These are phyloP conservation scores for Alca torda DNA, from an alignment of 2,797 vertebrate species.

Conservation along the genomic window DNA sequence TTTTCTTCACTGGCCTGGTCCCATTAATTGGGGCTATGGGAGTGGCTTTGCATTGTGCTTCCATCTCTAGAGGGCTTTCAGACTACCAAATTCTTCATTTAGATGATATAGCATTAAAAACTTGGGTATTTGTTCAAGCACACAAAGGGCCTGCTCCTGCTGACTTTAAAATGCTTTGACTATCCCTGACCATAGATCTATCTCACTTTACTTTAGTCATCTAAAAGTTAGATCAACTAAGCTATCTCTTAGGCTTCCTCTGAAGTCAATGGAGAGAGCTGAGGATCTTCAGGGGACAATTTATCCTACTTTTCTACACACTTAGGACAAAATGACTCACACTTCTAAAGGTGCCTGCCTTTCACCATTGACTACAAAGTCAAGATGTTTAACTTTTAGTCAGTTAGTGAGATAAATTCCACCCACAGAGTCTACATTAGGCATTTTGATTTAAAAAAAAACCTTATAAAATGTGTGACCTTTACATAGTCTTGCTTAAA, in stretches of 20 bases:
- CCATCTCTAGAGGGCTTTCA: neutral
- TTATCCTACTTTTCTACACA: neutral
- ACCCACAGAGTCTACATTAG: neutral
- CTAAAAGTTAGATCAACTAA: neutral
- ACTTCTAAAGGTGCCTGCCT: neutral
- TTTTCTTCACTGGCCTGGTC: neutral
- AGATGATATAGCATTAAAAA: neutral
- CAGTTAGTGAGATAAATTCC: neutral
- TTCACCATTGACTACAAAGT: neutral
- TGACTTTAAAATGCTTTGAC: neutral
- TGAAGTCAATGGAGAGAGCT: neutral
- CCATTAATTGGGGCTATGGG: neutral
- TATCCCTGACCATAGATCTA: neutral
- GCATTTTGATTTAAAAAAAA: neutral
- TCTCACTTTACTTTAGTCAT: neutral
- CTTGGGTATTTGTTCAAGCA: neutral
- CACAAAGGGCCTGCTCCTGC: neutral
- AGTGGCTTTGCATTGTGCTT: neutral
- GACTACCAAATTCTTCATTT: neutral
- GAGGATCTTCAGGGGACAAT: neutral
- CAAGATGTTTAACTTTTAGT: neutral
- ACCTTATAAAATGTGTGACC: neutral
- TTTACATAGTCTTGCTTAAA: neutral
- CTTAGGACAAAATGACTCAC: constrained; percentile 28
- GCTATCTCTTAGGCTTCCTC: neutral